Evolutionary conservation across 2,797 vertebrate genomes (phyloP).

Genomic region (Pangasius macronema): DNA sequence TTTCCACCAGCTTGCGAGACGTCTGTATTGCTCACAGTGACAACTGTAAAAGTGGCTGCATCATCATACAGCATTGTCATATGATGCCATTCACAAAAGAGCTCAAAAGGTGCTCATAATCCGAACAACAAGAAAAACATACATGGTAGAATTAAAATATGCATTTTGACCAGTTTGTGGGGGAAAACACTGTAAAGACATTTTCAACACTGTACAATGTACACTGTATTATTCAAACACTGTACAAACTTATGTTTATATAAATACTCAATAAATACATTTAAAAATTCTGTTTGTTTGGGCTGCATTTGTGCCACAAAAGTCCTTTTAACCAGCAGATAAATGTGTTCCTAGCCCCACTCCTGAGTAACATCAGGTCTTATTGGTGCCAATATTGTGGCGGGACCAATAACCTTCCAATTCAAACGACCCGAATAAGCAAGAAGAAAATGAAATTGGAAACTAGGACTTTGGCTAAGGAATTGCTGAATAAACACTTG

Average conservation of each 20-base stretch:
- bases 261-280: neutral
- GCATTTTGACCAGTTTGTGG: neutral
- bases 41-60: neutral
- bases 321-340: neutral
- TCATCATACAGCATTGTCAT: neutral
- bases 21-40: neutral
- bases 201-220: neutral
- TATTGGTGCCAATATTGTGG: neutral
- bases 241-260: too few relatives aligned
- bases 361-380: neutral
- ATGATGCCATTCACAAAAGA: too few relatives aligned
- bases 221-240: too few relatives aligned
- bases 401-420: neutral
- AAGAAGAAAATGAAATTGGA: neutral
- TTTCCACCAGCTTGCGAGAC: neutral
- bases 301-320: neutral
- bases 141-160: neutral
- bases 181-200: neutral
- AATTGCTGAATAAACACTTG: neutral
- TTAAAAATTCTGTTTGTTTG: neutral
- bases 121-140: neutral
- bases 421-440: neutral
- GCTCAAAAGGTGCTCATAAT: neutral
- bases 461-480: neutral
- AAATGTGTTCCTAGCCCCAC: neutral